A percentile compares a stretch with the other conserved stretches of the same genome.
Conservation (phyloP, 2,113 vertebrate genomes). For the Scomber colias region DNA sequence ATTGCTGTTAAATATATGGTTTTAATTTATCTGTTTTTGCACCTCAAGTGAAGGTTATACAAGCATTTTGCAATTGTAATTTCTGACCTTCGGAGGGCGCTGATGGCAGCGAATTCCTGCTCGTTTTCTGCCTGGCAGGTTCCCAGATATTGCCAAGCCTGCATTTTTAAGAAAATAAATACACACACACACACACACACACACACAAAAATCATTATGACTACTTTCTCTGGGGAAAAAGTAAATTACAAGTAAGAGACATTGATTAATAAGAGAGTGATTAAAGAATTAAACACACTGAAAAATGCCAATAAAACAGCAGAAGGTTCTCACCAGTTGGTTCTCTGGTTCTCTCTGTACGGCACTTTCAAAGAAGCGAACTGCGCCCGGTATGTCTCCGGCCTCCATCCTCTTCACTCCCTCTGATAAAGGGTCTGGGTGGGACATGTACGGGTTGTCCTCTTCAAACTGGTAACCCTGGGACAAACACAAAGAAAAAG, state of each 20-base stretch:
- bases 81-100: slow-evolving; percentile 93
- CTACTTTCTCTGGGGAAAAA: slow-evolving; percentile 3
- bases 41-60: background rate
- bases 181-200: background rate
- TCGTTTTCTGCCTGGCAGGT: slow-evolving; percentile 99
- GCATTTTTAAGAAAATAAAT: slow-evolving; percentile 16
- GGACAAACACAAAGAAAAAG: background rate
- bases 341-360: slow-evolving; percentile 94
- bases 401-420: slow-evolving; percentile 91
- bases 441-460: slow-evolving; percentile 95
- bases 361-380: slow-evolving; percentile 95
- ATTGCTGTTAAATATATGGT: background rate
- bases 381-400: slow-evolving; percentile 95
- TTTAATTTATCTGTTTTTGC: background rate
- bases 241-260: background rate
- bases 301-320: background rate
- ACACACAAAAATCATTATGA: slow-evolving; percentile 2
- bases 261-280: background rate
- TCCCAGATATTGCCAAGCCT: slow-evolving; percentile 99
- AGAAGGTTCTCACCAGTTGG: slow-evolving; percentile 89
- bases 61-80: slow-evolving; percentile 15
- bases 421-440: slow-evolving; percentile 92
- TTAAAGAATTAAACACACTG: background rate
- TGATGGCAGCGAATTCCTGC: slow-evolving; percentile 97
- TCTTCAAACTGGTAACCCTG: slow-evolving; percentile 98